Conservation (phyloP, 2,113 vertebrate genomes). For the Cyrtonyx montezumae region DNA sequence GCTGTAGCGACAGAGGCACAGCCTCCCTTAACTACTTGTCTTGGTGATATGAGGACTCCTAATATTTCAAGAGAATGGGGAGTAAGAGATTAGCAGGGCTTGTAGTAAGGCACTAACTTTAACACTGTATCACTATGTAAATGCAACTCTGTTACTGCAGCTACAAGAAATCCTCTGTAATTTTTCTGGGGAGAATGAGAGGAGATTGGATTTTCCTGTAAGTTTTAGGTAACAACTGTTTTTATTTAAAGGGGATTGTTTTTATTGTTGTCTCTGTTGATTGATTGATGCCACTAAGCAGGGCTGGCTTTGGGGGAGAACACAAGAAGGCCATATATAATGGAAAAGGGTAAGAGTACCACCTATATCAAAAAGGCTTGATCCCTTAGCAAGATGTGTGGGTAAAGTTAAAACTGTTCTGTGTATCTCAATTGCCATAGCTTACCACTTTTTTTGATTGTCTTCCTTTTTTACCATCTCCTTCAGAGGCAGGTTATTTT, state of each 20-base stretch:
- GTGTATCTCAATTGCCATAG: not conserved
- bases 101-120: not conserved
- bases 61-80: not conserved
- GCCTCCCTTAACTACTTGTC: not conserved
- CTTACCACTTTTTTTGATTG: not conserved
- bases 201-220: not conserved
- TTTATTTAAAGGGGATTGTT: not conserved
- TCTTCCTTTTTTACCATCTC: not conserved
- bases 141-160: not conserved
- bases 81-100: not conserved
- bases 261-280: not conserved
- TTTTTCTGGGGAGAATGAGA: not conserved
- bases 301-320: not conserved
- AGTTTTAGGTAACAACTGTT: not conserved
- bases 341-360: not conserved
- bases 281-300: not conserved
- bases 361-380: not conserved
- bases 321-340: not conserved
- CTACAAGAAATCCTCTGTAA: not conserved
- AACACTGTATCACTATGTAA: not conserved
- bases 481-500: not conserved
- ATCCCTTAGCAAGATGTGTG: not conserved
- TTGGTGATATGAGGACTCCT: not conserved
- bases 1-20: not conserved
- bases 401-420: not conserved